Evolutionary conservation across 2,797 vertebrate species (phyloP), one percentile per base, ranked within the genome.

Genomic region (Phalanger gymnotis): DNA sequence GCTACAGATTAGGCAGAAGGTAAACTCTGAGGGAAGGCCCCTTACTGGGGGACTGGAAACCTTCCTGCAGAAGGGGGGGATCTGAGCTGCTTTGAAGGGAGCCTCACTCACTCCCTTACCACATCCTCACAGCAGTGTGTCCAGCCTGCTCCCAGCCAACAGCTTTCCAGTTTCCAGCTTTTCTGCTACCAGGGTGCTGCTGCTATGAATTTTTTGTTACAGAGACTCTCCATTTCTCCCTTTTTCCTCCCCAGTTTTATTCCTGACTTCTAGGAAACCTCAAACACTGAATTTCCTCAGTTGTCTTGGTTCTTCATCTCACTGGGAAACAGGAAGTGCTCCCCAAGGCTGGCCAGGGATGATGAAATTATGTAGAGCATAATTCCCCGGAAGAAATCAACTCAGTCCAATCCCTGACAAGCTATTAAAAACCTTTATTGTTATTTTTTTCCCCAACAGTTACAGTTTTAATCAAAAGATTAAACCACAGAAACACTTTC

Each of bases 341-440:
- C 55, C 27, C 31, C 0, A 54, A 7, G 0, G 73, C 57, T 13
- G 91, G 52, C 66, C 30, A 40, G n/a, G 4, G 0, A 25, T 1
- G 54, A 5, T 2, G 6, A 0, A 19, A 28, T 34, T 16, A 34
- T 30, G 11, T 5, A n/a, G 30, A 2, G 2, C 34, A 12, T 31
- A 22, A 40, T n/a, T 25, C 56, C 0, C 0, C 90, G 92, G 55
- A 61, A 96, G 81, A 94, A 92, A 95, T n/a, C 5, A 91, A 51
- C 61, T 92, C 92, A 22, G 61, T 91, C 93, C 54, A 90, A n/a
- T 54, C 34, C 73, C 81, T 54, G 19, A 93, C 95, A 0, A 94
- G 92, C 96, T 96, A 98, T 98, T 97, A 98, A 98, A 98, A 98
- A 97, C 92, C 96, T 97, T 97, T 96, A 96, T 94, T 97, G 92